A percentile compares a stretch with the other conserved stretches of the same genome.
Conservation (phyloP, 2,113 vertebrate genomes). For the Cavia porcellus region DNA sequence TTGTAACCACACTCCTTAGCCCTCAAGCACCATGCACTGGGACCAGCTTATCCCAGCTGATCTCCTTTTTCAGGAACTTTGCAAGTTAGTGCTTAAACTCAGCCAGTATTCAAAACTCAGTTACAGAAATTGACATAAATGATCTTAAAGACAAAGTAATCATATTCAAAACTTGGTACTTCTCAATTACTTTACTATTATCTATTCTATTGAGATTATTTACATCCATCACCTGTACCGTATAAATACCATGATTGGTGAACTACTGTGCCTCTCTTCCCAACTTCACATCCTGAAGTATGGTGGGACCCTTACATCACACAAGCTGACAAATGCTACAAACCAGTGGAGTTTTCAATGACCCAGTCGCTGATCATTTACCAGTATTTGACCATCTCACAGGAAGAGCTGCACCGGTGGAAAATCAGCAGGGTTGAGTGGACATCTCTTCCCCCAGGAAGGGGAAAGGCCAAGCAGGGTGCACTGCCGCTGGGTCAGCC, state of each 20-base stretch:
- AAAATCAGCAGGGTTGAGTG: neutral
- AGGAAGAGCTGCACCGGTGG: neutral
- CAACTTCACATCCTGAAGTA: neutral
- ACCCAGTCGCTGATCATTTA: neutral
- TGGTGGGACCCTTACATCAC: neutral
- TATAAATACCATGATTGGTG: neutral
- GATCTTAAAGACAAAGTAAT: neutral
- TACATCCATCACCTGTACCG: neutral
- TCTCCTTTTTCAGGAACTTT: neutral
- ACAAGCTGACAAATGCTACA: neutral
- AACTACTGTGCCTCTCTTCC: fast-evolving
- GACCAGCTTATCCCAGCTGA: neutral
- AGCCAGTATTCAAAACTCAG: neutral
- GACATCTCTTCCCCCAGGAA: neutral
- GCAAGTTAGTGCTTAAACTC: neutral
- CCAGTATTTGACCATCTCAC: neutral
- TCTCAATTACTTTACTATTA: neutral
- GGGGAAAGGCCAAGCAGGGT: neutral
- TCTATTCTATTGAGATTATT: neutral
- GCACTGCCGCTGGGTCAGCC: no score
- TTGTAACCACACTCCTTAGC: neutral
- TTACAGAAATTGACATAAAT: neutral
- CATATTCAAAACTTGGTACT: neutral
- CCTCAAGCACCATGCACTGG: fast-evolving
- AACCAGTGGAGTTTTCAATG: neutral